Base-by-base conservation (phyloP, 2,113 vertebrate genomes). In the Lichenostomus cassidix region DNA sequence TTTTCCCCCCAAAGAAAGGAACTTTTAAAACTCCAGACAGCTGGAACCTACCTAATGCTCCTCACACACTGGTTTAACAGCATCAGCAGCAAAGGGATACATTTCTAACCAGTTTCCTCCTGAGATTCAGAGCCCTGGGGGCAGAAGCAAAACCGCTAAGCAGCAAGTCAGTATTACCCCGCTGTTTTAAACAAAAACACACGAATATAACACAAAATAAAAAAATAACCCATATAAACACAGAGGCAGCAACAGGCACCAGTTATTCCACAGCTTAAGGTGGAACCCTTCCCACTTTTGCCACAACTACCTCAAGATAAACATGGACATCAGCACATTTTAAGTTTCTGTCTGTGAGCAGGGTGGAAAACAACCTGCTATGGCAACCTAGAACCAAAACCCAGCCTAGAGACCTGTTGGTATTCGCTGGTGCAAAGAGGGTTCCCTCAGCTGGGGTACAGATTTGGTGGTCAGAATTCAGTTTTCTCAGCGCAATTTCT, bases 61-160 rank as follows among this genome's bases (percentile, higher is more conserved):
- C 74, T 89, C 73, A 73, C 1, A 69, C 8, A 56, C 78, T 79
- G 31, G 56, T 69, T 93, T 86, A 86, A 65, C 63, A 80, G 76
- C 70, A 47, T 52, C 88, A 87, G 71, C 31, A 2, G 80, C 68
- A 85, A 80, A 94, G 82, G 58, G 87, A 85, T 33, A 52, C 23
- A 67, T 64, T 90, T 58, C 89, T 88, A 90, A 91, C 79, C 67
- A 39, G 55, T 80, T 65, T 80, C 68, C 70, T 70, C 19, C 12
- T 10, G 33, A 75, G 35, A 88, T 56, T 87, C 75, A 81, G 75
- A 89, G 91, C 85, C 92, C 84, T 58, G 50, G 76, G 76, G 82
- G 68, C 47, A 88, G 89, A 79, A 95, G 77, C 63, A 67, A 71
- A 92, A 64, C 68, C 18, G 70, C 84, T 75, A 63, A 96, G 83